Evolutionary conservation across 2,113 vertebrate genomes (phyloP), one percentile per base, ranked within the genome.

Genomic region (Motacilla alba): DNA sequence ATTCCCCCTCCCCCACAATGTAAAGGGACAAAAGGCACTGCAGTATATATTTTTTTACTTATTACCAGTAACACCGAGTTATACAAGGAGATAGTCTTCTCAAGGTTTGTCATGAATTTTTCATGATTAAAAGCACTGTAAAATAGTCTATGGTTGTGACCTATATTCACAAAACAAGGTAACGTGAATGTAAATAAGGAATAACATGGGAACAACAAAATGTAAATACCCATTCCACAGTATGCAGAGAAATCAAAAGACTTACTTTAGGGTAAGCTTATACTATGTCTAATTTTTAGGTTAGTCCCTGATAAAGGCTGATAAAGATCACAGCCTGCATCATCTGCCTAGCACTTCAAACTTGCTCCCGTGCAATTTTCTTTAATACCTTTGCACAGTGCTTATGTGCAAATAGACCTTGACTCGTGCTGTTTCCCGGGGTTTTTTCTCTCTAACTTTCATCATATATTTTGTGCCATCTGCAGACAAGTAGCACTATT

Each of bases 101-200:
- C 55, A 67, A 53, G 60, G 35, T 92, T 78, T 9, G 2, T 55
- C 20, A 76, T 79, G 33, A 93, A 82, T 94, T 91, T 94, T 89
- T 92, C 68, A 90, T 52, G 3, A 83, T 92, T 92, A 90, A 94
- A 87, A 92, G 66, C 46, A 56, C 28, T 7, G 9, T 19, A 84
- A 78, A 83, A 78, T 14, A 88, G 58, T 81, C 37, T 46, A 10
- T 35, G 33, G 44, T 68, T 90, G 73, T 93, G 95, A 93, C 80
- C 80, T 94, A 92, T 56, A 96, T 94, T 90, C 93, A 89, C 56
- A 53, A 90, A 92, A 95, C 44, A 75, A 22, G 44, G 22, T 30
- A 93, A 88, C 7, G 15, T 23, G 41, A 78, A 56, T 41, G 55
- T 90, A 88, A 92, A 94, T 69, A 84, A 90, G 19, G 41, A 78